Evolutionary conservation across 1,140 invertebrate genomes (phyloP), one percentile per base, ranked within the genome.

Genomic region (Amyelois transitella): DNA sequence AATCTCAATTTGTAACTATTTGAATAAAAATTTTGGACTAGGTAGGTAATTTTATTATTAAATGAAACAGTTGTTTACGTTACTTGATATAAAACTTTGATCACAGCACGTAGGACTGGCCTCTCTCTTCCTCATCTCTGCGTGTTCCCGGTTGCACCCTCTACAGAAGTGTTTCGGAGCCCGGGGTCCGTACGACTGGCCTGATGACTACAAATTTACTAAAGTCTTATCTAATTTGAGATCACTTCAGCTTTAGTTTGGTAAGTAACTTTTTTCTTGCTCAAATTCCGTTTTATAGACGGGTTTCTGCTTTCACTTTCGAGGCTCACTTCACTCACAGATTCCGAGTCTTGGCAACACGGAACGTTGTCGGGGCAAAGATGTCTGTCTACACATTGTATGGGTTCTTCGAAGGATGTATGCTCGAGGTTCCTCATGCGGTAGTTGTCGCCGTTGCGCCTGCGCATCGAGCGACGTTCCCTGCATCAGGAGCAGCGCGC

Each of bases 161-260:
- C n/a, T n/a, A n/a, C n/a, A n/a, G n/a, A n/a, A n/a, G n/a, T n/a
- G n/a, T n/a, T n/a, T n/a, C n/a, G n/a, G n/a, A n/a, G n/a, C n/a
- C n/a, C n/a, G 10, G 20, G 20, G 24, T n/a, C 22, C 7, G 8
- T 43, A 21, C 44, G 12, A 18, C n/a, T 6, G 32, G 44, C 1
- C 18, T 20, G 32, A 1, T 25, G 24, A 48, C 53, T 14, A 57
- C 4, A 48, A 38, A 38, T 14, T 38, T 14, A 38, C 32, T 38
- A 38, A 38, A 38, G 4, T 3, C 32, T 10, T 38, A 38, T 38
- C 58, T 77, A 83, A 69, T 60, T 75, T 51, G 72, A 72, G 64
- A 76, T 80, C 63, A 84, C 79, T 67, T 87, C 82, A 19, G 82
- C 84, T 77, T 86, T 80, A 50, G 69, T 77, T 80, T 86, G 84